Conservation (phyloP, 2,888 invertebrate genomes). For the Nudaria mundana region DNA sequence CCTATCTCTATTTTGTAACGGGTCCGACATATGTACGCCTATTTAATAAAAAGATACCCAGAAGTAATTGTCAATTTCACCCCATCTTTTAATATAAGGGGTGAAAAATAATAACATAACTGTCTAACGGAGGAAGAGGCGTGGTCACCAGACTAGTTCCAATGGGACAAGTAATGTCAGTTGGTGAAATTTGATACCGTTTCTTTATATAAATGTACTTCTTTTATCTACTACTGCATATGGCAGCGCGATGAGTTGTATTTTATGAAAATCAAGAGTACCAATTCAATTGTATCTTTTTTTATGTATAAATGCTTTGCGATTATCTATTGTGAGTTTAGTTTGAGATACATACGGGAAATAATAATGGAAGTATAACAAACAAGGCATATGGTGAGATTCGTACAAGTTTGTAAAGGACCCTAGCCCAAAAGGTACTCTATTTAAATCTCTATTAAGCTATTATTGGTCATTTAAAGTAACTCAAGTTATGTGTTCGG, state of each 20-base stretch:
- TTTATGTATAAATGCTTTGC: too few relatives aligned
- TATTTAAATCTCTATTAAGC: too few relatives aligned
- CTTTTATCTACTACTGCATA: slow-evolving; percentile 2
- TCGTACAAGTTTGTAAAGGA: too few relatives aligned
- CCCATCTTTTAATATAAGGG: slow-evolving; percentile 41
- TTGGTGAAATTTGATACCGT: slow-evolving; percentile 52
- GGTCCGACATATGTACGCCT: slow-evolving; percentile 3
- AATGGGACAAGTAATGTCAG: slow-evolving; percentile 54
- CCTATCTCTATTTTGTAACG: slow-evolving; percentile 11
- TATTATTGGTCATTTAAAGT: too few relatives aligned
- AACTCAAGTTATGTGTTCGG: too few relatives aligned
- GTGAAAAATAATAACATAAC: slow-evolving; percentile 55
- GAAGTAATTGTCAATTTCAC: slow-evolving; percentile 20
- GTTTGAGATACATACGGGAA: too few relatives aligned
- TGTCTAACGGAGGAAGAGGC: slow-evolving; percentile 70
- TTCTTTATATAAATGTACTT: slow-evolving; percentile 35
- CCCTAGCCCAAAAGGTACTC: too few relatives aligned
- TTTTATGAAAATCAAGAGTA: too few relatives aligned
- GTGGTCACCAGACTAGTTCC: slow-evolving; percentile 65
- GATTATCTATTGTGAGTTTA: too few relatives aligned
- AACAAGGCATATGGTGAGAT: too few relatives aligned
- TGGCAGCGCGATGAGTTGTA: neutral
- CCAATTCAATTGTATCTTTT: too few relatives aligned
- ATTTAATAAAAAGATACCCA: slow-evolving; percentile 7
- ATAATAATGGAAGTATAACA: too few relatives aligned